Conservation (phyloP, 2,888 invertebrate species). For the Drosophila monieri region DNA sequence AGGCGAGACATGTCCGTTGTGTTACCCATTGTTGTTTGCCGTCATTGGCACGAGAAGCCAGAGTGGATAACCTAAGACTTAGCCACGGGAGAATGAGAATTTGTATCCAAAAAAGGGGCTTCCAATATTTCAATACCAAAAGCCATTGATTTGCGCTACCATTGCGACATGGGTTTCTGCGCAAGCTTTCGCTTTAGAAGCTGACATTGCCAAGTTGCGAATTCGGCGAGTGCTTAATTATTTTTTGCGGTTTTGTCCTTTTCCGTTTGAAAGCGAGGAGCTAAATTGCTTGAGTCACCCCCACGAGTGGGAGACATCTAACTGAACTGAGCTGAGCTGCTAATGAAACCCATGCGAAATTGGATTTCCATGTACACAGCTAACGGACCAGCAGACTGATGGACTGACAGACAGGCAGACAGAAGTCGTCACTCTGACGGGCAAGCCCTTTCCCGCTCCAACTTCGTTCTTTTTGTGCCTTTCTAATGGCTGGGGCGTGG, state of each 20-base stretch:
- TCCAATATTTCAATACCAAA: conserved; percentile 69
- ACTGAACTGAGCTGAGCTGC: conserved; percentile 54
- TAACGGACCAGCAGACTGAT: conserved; percentile 45
- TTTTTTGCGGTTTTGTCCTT: conserved; percentile 73
- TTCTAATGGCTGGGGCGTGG: conserved; percentile 68
- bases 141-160: conserved; percentile 30
- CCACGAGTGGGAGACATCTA: conserved; percentile 18
- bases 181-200: conserved; percentile 27
- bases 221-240: conserved; percentile 74
- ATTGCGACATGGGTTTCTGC: background rate
- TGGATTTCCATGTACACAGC: conserved; percentile 74
- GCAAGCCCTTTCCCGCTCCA: background rate
- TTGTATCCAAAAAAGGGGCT: conserved; percentile 33
- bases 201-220: conserved; percentile 73
- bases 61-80: conserved; percentile 56
- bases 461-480: background rate
- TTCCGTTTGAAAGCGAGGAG: conserved; percentile 47
- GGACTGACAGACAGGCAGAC: conserved; percentile 30
- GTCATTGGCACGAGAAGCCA: conserved; percentile 37
- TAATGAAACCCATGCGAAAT: conserved; percentile 74
- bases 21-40: conserved; percentile 39
- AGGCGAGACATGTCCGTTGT: conserved; percentile 60
- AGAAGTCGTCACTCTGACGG: conserved; percentile 36
- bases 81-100: conserved; percentile 15
- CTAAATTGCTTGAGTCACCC: conserved; percentile 66